Evolutionary conservation across 2,113 vertebrate genomes (phyloP), one percentile per base, ranked within the genome.

Genomic region (Onychostoma macrolepis): DNA sequence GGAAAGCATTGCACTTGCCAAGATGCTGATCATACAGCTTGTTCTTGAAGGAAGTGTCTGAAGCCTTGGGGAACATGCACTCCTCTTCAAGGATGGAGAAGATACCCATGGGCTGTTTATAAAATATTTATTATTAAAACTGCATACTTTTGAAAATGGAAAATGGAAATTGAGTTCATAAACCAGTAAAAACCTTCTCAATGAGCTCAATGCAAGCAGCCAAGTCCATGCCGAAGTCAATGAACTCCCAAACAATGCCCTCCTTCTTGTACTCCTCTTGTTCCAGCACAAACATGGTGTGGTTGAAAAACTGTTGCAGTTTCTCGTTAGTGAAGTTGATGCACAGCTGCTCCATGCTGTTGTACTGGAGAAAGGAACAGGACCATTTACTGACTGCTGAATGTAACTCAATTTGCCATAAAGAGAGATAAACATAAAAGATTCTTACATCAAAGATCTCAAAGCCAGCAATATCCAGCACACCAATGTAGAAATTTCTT

Each of bases 281-380:
- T 92, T 97, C 96, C 91, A 96, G 90, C 90, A 97, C 93, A 93
- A 97, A 96, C 93, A 96, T 96, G 91, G 96, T 96, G 80, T 96
- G 94, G 91, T 97, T 96, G 92, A 97, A 97, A 90, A 95, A 97
- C 91, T 96, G 93, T 92, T 97, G 96, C 92, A 96, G 94, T 92
- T 97, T 97, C 94, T 97, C 95, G 72, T 95, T 97, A 89, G 94
- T 96, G 90, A 94, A 97, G 93, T 96, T 96, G 93, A 98, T 97
- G 89, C 96, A 97, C 86, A 96, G 92, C 90, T 97, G 95, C 90
- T 98, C 96, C 86, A 98, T 96, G 93, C 92, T 97, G 81, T 97
- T 97, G 78, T 93, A 95, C 94, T 97, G 53, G 33, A 36, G 33
- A 36, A 36, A 36, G 33, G 33, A 36, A 36, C 33, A 36, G 33